Evolutionary conservation across 1,140 invertebrate genomes (phyloP).

Genomic region (Neodiprion pinetum): DNA sequence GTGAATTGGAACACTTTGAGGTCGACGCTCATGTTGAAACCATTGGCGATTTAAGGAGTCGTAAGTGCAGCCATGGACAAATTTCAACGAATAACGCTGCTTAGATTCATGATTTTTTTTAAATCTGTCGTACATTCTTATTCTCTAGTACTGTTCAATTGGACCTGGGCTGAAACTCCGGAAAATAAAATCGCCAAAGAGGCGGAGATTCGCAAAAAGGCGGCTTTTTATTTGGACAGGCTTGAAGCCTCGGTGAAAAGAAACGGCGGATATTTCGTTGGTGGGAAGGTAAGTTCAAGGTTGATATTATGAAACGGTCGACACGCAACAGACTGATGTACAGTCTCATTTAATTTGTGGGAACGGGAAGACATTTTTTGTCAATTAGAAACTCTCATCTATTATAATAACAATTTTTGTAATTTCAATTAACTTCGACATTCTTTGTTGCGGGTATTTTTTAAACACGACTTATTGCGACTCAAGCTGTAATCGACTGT

Average conservation of each 20-base stretch:
- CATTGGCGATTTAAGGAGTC: conserved; percentile 24
- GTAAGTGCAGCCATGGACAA: conserved; percentile 18
- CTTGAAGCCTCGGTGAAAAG: conserved; percentile 29
- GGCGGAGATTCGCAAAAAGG: neutral
- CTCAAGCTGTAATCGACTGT: no score
- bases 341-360: no score
- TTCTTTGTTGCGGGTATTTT: neutral
- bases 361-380: no score
- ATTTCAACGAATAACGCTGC: neutral
- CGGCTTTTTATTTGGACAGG: conserved; percentile 17
- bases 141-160: conserved; percentile 9
- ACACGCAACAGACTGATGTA: no score
- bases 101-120: neutral
- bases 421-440: no score
- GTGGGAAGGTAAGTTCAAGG: conserved; percentile 27
- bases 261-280: conserved; percentile 26
- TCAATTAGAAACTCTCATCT: no score
- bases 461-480: neutral
- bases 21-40: conserved; percentile 28
- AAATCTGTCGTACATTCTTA: neutral
- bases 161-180: neutral
- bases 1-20: conserved; percentile 20
- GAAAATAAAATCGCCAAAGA: neutral
- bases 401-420: neutral
- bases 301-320: no score